Conservation (phyloP, 92 coral and sea anemone genomes). For the Pocillopora meandrina region DNA sequence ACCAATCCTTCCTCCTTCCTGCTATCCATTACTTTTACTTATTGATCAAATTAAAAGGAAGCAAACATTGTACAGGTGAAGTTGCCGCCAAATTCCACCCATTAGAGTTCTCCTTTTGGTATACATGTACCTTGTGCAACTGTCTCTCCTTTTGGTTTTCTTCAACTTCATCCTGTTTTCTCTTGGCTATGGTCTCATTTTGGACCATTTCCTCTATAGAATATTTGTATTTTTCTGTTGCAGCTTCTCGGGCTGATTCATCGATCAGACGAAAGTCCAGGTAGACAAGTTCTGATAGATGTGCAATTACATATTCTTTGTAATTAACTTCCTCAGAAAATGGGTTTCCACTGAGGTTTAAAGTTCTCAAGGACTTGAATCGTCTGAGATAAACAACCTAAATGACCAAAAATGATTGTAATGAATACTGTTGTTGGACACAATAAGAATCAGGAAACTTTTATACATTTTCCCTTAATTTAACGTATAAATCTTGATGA, state of each 20-base stretch:
- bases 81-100: too few species aligned
- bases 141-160: slow-evolving; percentile 70
- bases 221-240: slow-evolving; percentile 88
- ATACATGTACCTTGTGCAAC: slow-evolving; percentile 77
- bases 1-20: too few species aligned
- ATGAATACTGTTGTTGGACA: not conserved
- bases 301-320: slow-evolving; percentile 96
- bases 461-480: too few species aligned
- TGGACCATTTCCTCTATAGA: slow-evolving; percentile 97
- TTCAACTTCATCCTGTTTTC: slow-evolving; percentile 73
- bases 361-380: slow-evolving; percentile 75
- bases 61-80: too few species aligned
- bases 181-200: slow-evolving; percentile 90
- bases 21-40: too few species aligned
- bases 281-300: slow-evolving; percentile 91
- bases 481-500: too few species aligned
- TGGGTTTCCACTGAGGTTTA: slow-evolving; percentile 95
- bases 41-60: too few species aligned
- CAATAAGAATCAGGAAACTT: too few species aligned
- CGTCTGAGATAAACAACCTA: slow-evolving; percentile 87
- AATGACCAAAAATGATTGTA: not conserved
- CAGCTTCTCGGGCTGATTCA: slow-evolving; percentile 91
- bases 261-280: slow-evolving; percentile 94
- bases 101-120: too few species aligned
- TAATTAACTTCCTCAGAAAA: slow-evolving; percentile 90